These are phyloP conservation scores for Sinocyclocheilus grahami DNA, from an alignment of 2,113 vertebrate species.

Conservation along the genomic window DNA sequence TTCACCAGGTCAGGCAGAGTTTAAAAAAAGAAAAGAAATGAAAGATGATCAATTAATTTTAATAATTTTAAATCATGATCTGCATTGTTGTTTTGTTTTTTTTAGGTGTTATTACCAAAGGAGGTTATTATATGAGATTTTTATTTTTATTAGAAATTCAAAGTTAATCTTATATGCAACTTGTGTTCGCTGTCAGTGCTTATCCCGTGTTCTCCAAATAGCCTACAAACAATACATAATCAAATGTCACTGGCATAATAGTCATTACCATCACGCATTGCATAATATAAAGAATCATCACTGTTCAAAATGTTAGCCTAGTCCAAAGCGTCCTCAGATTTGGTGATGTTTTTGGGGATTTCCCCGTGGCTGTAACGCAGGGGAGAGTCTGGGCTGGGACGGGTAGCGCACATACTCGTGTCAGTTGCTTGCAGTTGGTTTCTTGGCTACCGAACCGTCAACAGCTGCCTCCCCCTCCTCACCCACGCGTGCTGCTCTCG, in stretches of 20 bases:
- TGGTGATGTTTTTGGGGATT: no score
- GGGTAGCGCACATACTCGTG: background rate
- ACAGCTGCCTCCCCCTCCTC: slow-evolving; percentile 68
- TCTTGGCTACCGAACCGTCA: slow-evolving; percentile 67
- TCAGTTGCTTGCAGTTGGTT: slow-evolving; percentile 72
- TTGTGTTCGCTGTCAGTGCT: background rate
- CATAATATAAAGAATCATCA: background rate
- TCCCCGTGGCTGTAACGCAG: slow-evolving; percentile 10
- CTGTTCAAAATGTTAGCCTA: background rate
- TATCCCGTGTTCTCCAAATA: background rate
- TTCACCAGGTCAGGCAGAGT: background rate
- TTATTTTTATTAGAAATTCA: background rate
- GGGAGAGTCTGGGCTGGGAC: slow-evolving; percentile 4
- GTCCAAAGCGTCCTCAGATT: background rate
- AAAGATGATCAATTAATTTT: no score
- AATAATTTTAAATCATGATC: background rate
- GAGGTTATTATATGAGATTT: background rate
- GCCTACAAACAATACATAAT: background rate
- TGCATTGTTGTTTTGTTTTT: background rate
- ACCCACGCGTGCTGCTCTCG: slow-evolving; percentile 46
- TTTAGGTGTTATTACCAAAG: background rate
- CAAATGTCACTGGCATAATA: background rate
- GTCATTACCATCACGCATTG: background rate
- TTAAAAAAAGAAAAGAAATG: background rate
- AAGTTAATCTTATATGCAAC: background rate